Base-by-base conservation (phyloP, 2,888 invertebrate genomes). In the Cephus rjabovi region DNA sequence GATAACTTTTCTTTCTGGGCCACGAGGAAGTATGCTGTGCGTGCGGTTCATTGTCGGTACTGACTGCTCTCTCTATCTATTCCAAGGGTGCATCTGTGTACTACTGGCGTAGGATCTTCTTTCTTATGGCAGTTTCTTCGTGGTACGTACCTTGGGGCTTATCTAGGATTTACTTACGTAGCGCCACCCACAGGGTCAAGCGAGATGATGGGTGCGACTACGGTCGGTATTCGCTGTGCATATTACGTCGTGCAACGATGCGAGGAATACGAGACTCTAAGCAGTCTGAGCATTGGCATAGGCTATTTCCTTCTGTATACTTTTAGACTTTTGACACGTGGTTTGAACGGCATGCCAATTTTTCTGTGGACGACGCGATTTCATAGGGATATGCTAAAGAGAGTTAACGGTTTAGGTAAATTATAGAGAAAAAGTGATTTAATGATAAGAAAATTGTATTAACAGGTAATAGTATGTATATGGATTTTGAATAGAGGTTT, bases 141-240 rank as follows among this genome's bases (percentile, higher is more conserved):
- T 9, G 6, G 56, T 23, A 23, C 23, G 23, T 56, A 9, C 1
- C 56, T 23, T 56, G 23, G 56, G 56, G 0, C 56, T 56, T 56
- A 56, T 2, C 23, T 56, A 56, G 56, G 56, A 56, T 56, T 56
- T 56, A 9, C 23, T 23, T 56, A 56, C 84, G 76, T 81, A 82
- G 82, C 84, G 84, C 85, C 87, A 87, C 87, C 87, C 83, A 81
- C 82, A 70, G 84, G 78, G 81, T 77, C 35, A 37, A 35, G n/a
- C 34, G 35, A 34, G 74, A 35, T 82, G 85, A 86, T 89, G 89
- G 88, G 87, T 89, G 88, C 89, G 89, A 89, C 88, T 85, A 77
- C 80, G 82, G 81, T 83, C 83, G 87, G 84, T 86, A 89, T 89
- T 88, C 87, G 85, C 85, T 82, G 84, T 85, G 86, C 84, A 88